phyloP scores from a whole-genome alignment of 2,113 vertebrate genomes.

The Fukomys damarensis region DNA sequence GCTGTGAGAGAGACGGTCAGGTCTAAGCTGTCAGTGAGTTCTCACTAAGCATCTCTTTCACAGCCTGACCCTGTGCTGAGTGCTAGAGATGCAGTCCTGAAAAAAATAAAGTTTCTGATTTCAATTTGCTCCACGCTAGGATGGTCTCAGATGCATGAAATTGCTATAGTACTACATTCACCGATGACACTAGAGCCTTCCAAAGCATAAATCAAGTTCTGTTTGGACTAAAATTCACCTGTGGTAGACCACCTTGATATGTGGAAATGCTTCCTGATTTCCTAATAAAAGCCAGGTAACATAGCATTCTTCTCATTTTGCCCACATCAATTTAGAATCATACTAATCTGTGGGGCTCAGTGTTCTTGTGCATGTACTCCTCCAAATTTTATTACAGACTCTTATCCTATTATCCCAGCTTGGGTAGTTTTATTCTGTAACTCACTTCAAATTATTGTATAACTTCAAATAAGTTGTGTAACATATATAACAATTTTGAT shows the following conservation, averaged over 20 bases:
- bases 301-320: neutral
- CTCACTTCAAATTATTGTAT: constrained; percentile 31
- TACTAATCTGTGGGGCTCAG: too few species aligned
- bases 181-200: neutral
- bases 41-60: neutral
- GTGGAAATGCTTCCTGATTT: neutral
- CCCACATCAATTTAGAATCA: neutral
- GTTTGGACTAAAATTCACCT: neutral
- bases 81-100: neutral
- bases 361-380: neutral
- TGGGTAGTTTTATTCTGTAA: neutral
- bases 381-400: neutral
- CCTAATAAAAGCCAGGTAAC: neutral
- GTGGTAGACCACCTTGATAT: neutral
- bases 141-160: neutral
- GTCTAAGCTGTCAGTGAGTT: accelerated
- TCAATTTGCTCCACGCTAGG: neutral
- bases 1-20: neutral
- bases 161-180: neutral
- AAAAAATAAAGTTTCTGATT: neutral
- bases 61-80: neutral
- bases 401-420: neutral
- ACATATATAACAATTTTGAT: neutral
- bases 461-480: too few species aligned
- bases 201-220: neutral